Evolutionary conservation across 2,113 vertebrate genomes (phyloP).

Genomic region (Callospermophilus lateralis): DNA sequence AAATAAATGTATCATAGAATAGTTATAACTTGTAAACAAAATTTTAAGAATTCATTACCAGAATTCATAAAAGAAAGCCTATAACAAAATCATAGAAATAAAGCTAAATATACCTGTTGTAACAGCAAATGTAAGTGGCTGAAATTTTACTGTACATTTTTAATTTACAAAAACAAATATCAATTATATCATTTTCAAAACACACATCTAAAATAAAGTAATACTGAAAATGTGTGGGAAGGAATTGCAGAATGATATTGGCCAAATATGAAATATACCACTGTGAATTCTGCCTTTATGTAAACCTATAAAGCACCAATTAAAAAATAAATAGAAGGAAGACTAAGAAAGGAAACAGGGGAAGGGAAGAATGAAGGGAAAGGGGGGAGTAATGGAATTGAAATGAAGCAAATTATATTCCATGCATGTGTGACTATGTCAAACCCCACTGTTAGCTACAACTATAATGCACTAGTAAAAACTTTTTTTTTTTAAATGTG

Average conservation of each 20-base stretch:
- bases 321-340: too few relatives aligned
- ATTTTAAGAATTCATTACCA: neutral
- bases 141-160: neutral
- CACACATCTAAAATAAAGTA: neutral
- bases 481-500: too few relatives aligned
- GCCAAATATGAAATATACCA: too few relatives aligned
- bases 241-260: neutral
- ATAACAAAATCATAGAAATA: neutral
- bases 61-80: neutral
- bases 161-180: neutral
- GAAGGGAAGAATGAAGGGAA: too few relatives aligned
- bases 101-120: neutral
- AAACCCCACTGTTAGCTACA: too few relatives aligned
- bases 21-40: neutral
- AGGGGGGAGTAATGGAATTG: too few relatives aligned
- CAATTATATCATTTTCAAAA: neutral
- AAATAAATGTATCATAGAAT: constrained; percentile 24
- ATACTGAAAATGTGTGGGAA: neutral
- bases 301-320: too few relatives aligned
- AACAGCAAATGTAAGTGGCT: constrained; percentile 1
- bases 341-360: too few relatives aligned
- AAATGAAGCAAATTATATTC: too few relatives aligned
- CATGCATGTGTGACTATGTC: too few relatives aligned
- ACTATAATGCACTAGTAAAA: too few relatives aligned
- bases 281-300: too few relatives aligned